phyloP scores from a whole-genome alignment of 2,888 invertebrate genomes.

The Mesorhabditis sp. region DNA sequence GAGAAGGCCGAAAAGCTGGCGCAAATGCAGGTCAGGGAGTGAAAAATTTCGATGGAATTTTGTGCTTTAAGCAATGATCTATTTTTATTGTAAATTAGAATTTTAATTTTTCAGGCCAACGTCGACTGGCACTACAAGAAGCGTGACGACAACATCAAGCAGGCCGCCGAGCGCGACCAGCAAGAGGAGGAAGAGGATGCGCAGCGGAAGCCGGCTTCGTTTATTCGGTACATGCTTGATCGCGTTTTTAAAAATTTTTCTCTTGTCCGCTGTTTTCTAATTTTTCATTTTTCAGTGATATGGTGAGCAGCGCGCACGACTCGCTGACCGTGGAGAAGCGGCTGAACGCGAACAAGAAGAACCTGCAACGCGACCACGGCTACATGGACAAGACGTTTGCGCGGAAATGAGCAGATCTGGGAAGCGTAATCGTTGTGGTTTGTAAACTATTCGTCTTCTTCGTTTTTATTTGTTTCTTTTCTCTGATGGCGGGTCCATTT shows the following conservation, averaged over 20 bases:
- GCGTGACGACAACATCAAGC: conserved; percentile 18
- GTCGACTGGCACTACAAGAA: conserved; percentile 32
- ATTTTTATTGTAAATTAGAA: too few relatives aligned
- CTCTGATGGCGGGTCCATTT: too few relatives aligned
- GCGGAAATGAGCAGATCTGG: background rate
- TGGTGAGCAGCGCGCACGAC: conserved; percentile 26
- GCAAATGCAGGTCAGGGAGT: too few relatives aligned
- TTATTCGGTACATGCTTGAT: background rate
- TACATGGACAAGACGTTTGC: conserved; percentile 39
- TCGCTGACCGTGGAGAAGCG: conserved; percentile 34
- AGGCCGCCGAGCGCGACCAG: conserved; percentile 18
- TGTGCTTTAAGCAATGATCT: too few relatives aligned
- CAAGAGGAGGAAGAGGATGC: conserved; percentile 20
- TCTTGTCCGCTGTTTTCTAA: too few relatives aligned
- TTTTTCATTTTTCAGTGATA: conserved; percentile 15
- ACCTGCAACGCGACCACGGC: conserved; percentile 32
- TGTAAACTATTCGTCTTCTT: background rate
- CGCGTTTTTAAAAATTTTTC: background rate
- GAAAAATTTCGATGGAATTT: too few relatives aligned
- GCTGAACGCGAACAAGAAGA: conserved; percentile 30
- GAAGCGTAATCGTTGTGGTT: background rate
- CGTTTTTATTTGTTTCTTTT: too few relatives aligned
- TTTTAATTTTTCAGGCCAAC: conserved; percentile 22
- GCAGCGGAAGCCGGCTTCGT: conserved; percentile 2
- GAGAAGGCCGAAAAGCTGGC: too few relatives aligned